A percentile compares a stretch with the other conserved stretches of the same genome.
phyloP scores from a whole-genome alignment of 2,113 vertebrate species.

The Nothocercus julius region DNA sequence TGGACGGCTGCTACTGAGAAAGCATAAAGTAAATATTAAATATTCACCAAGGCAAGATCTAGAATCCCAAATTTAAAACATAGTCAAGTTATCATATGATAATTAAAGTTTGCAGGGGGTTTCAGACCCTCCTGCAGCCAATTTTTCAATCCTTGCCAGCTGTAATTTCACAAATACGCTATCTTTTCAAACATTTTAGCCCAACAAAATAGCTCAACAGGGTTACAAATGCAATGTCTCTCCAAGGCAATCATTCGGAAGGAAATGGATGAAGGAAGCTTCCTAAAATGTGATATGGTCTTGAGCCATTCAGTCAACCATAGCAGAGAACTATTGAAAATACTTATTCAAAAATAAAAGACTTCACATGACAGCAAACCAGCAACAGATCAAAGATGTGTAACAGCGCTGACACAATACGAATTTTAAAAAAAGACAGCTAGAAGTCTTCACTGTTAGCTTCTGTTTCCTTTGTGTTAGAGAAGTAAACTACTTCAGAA shows the following conservation, averaged over 20 bases:
- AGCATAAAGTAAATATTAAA: conserved; percentile 17
- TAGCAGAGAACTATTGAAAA: neutral
- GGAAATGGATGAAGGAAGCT: neutral
- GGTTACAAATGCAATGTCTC: neutral
- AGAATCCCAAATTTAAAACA: neutral
- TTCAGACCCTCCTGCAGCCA: neutral
- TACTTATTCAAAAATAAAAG: neutral
- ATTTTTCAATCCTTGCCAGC: neutral
- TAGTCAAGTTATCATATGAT: neutral
- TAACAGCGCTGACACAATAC: neutral
- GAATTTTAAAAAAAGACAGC: neutral
- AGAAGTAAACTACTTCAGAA: neutral
- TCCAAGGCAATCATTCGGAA: neutral
- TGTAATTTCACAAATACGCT: neutral
- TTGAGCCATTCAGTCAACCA: neutral
- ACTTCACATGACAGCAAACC: neutral
- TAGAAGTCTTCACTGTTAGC: neutral
- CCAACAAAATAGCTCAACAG: neutral
- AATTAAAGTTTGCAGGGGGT: neutral
- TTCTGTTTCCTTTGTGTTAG: neutral
- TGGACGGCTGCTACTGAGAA: conserved; percentile 1
- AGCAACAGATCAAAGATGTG: neutral
- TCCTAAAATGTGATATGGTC: neutral
- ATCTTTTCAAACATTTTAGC: neutral
- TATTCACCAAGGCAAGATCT: neutral